A percentile compares a stretch with the other conserved stretches of the same genome.
Conservation (phyloP, 2,113 vertebrate genomes). For the Cephalopholis sonnerati region DNA sequence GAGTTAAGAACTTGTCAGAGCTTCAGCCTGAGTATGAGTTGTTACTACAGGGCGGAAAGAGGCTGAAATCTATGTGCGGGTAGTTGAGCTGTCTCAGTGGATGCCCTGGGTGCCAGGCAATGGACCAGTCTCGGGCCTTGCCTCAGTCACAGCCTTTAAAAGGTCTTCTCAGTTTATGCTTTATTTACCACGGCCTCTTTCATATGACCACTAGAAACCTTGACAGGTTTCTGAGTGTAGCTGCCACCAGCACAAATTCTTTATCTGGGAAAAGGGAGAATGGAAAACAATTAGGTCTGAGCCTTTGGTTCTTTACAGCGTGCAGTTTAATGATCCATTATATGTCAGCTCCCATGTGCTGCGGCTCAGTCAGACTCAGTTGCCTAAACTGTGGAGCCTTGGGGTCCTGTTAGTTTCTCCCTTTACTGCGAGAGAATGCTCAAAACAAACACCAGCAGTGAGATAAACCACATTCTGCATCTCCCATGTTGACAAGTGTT, state of each 20-base stretch:
- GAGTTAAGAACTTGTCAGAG: background rate
- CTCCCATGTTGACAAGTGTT: slow-evolving; percentile 29
- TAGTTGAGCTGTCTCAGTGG: background rate
- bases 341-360: slow-evolving; percentile 34
- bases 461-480: slow-evolving; percentile 32
- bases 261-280: slow-evolving; percentile 9
- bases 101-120: no score
- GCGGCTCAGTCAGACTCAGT: slow-evolving; percentile 17
- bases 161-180: background rate
- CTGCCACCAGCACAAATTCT: background rate
- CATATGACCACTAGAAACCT: background rate
- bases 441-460: slow-evolving; percentile 21
- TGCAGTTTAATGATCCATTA: slow-evolving; percentile 37
- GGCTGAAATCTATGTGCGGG: background rate
- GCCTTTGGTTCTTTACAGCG: slow-evolving; percentile 8
- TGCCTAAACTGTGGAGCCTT: slow-evolving; percentile 19
- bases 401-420: slow-evolving; percentile 31
- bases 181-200: background rate
- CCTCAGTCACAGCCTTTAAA: background rate
- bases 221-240: background rate
- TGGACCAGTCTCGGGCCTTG: background rate
- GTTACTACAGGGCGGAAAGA: background rate
- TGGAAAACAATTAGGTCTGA: slow-evolving; percentile 43
- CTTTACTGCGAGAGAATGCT: slow-evolving; percentile 38
- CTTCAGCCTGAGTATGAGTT: background rate